Evolutionary conservation across 2,797 vertebrate species (phyloP), one percentile per base, ranked within the genome.

Genomic region (Gambelia wislizenii): DNA sequence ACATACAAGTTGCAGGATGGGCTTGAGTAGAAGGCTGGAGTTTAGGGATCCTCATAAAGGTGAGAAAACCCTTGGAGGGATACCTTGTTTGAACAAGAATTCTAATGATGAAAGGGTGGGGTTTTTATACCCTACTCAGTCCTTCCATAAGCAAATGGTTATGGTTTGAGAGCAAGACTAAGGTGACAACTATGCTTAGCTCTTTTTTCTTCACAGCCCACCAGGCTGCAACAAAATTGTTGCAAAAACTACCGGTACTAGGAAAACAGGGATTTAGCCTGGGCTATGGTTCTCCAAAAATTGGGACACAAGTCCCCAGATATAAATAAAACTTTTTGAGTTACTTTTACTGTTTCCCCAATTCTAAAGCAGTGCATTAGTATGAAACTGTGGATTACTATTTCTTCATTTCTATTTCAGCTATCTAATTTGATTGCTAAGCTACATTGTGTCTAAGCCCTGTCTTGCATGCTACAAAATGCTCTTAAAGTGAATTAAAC

Each of bases 331-430:
- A n/a, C 8, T 36, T 20, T 72, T n/a, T n/a, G 36, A 69, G 39
- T 54, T 75, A 14, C 4, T 67, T 67, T 49, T 14, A 54, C 22
- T 80, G 47, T 86, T 36, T 49, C n/a, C 44, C 78, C 22, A 44
- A 25, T 10, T 81, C 36, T 42, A 81, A 82, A 82, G 59, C 27
- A 54, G 18, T 80, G 42, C 80, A 54, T 76, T 25, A 83, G 13
- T 27, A 1, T 44, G 3, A 27, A 52, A 39, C 4, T 42, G 44
- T 74, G 49, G 20, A 6, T 67, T 47, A 36, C 67, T 61, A 47
- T 75, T 36, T 52, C 33, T 88, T 52, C 7, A 18, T 88, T 52
- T 49, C 72, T 72, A 69, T 87, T 56, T 54, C 47, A 88, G 47
- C 42, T 49, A n/a, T 49, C 36, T 76, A 56, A 49, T 22, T 83